Evolutionary conservation across 2,888 invertebrate genomes (phyloP).

Genomic region (Hirtodrosophila histrioides): DNA sequence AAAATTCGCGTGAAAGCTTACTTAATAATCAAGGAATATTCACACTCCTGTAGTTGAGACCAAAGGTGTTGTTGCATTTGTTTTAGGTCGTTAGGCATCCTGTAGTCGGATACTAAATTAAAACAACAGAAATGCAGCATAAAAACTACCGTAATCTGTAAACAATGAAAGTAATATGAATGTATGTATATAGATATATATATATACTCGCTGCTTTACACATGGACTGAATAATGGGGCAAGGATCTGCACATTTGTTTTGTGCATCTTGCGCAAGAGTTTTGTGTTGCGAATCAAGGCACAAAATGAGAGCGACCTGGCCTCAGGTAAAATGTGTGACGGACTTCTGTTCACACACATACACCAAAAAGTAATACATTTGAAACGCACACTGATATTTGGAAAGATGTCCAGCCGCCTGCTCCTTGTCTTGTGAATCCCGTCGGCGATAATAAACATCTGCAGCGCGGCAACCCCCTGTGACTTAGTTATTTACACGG

Average conservation of each 20-base stretch:
- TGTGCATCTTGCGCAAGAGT: conserved; percentile 33
- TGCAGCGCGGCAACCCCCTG: conserved; percentile 33
- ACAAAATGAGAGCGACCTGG: conserved; percentile 11
- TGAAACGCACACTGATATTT: conserved; percentile 1
- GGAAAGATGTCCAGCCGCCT: conserved; percentile 18
- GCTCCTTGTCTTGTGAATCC: conserved; percentile 15
- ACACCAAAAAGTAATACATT: conserved; percentile 1
- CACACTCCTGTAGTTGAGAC: too few relatives aligned
- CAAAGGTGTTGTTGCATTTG: too few relatives aligned
- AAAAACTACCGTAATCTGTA: conserved; percentile 8
- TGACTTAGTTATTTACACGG: conserved; percentile 5
- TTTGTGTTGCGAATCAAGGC: conserved; percentile 18
- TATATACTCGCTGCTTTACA: too few relatives aligned
- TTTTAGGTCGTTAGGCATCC: too few relatives aligned
- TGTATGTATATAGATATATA: too few relatives aligned
- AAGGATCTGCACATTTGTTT: conserved; percentile 17
- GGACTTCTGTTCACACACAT: conserved; percentile 13
- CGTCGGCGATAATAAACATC: conserved; percentile 40
- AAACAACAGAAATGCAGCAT: not conserved
- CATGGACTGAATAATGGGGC: not conserved
- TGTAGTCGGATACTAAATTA: not conserved
- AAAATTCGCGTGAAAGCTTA: too few relatives aligned
- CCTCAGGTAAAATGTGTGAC: conserved; percentile 31
- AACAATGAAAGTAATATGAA: conserved; percentile 13
- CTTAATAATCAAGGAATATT: too few relatives aligned